Evolutionary conservation across 1,140 invertebrate genomes (phyloP).

Genomic region (Tetramorium simillimum): DNA sequence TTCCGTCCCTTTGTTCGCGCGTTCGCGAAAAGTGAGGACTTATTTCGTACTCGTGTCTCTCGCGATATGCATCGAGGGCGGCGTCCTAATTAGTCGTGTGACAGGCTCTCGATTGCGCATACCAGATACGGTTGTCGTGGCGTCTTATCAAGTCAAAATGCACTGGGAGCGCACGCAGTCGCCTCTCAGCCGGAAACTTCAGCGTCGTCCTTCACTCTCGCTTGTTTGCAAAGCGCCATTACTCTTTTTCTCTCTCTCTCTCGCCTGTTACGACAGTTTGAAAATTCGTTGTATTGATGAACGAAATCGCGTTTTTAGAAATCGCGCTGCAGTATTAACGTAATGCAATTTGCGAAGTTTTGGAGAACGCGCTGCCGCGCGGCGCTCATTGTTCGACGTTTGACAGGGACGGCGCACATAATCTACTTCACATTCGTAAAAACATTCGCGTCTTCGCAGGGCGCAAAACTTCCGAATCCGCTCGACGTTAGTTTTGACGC

Average conservation of each 20-base stretch:
- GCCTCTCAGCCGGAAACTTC: conserved; percentile 8
- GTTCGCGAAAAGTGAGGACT: conserved; percentile 10
- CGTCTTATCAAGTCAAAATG: conserved; percentile 33
- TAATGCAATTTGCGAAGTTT: conserved; percentile 1
- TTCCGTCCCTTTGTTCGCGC: conserved; percentile 31
- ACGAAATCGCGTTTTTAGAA: neutral
- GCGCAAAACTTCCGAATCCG: neutral
- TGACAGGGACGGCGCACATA: neutral
- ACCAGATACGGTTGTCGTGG: conserved; percentile 16
- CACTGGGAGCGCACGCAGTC: neutral
- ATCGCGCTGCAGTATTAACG: neutral
- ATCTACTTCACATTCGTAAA: neutral
- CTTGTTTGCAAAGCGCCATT: neutral
- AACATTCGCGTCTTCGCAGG: conserved; percentile 6
- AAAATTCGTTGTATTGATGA: neutral
- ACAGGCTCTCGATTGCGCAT: conserved; percentile 24
- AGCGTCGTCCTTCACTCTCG: neutral
- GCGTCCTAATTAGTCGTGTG: conserved; percentile 46
- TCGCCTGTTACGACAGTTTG: neutral
- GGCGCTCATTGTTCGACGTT: neutral
- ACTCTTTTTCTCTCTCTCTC: neutral
- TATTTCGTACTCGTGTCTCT: conserved; percentile 44
- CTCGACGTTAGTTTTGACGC: conserved; percentile 10
- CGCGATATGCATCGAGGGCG: conserved; percentile 31
- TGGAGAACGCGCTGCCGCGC: neutral